Conservation (phyloP, 2,113 vertebrate genomes). For the Leptosomus discolor region DNA sequence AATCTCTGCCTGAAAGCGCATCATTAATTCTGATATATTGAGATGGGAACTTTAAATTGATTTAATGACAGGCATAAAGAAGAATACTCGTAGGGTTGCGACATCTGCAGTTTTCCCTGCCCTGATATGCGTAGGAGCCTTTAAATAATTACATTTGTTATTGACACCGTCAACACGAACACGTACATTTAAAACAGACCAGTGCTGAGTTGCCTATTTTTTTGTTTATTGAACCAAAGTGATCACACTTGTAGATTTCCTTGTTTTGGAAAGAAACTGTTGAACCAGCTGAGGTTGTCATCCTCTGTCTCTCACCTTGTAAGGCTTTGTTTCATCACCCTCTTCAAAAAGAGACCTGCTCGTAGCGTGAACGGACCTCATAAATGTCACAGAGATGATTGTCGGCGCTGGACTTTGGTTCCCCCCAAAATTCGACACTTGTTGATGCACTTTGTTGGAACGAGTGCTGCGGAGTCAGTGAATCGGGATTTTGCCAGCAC, state of each 20-base stretch:
- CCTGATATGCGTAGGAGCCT: neutral
- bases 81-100: neutral
- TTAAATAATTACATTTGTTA: neutral
- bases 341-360: neutral
- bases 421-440: accelerated
- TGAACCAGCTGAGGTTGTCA: neutral
- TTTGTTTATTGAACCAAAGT: neutral
- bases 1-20: neutral
- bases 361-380: accelerated
- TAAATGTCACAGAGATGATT: neutral
- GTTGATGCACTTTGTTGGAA: neutral
- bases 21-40: neutral
- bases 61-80: neutral
- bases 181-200: neutral
- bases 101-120: neutral
- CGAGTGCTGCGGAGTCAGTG: accelerated
- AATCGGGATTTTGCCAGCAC: neutral
- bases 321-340: neutral
- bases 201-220: neutral
- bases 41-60: neutral
- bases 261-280: neutral
- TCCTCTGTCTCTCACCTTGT: neutral
- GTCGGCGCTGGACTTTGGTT: neutral
- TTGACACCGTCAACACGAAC: neutral
- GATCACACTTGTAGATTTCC: neutral